Evolutionary conservation across 2,113 vertebrate species (phyloP).

Genomic region (Plectropomus leopardus): DNA sequence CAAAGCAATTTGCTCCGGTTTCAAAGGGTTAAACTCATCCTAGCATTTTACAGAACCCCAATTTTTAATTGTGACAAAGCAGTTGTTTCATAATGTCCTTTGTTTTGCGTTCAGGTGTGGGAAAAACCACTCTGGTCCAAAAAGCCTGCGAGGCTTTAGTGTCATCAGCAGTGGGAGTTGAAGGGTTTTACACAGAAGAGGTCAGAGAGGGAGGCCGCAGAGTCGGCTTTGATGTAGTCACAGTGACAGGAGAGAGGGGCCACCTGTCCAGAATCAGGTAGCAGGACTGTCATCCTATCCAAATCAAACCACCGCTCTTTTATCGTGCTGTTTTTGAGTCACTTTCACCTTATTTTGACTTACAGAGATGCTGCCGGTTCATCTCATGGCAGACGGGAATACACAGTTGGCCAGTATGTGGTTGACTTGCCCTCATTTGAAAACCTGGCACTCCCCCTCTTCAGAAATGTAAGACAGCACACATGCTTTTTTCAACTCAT

Average conservation of each 20-base stretch:
- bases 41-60: neutral
- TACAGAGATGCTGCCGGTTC: slow-evolving; percentile 72
- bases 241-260: slow-evolving; percentile 89
- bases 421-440: slow-evolving; percentile 94
- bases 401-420: slow-evolving; percentile 91
- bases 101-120: slow-evolving; percentile 87
- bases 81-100: neutral
- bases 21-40: neutral
- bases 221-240: slow-evolving; percentile 96
- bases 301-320: slow-evolving; percentile 11
- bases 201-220: slow-evolving; percentile 91
- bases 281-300: slow-evolving; percentile 16
- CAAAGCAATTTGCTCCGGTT: no score
- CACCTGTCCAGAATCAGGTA: slow-evolving; percentile 94
- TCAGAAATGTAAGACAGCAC: slow-evolving; percentile 88
- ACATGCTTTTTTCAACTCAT: slow-evolving; percentile 33
- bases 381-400: slow-evolving; percentile 79
- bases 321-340: slow-evolving; percentile 41
- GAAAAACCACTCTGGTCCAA: slow-evolving; percentile 95
- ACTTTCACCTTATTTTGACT: slow-evolving; percentile 14
- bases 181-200: slow-evolving; percentile 98
- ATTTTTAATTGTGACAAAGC: neutral
- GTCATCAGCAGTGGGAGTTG: slow-evolving; percentile 83
- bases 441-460: slow-evolving; percentile 89
- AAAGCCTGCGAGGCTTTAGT: slow-evolving; percentile 88